These are phyloP conservation scores for Drosophila tripunctata DNA, from an alignment of 2,888 invertebrate genomes.

Conservation along the genomic window DNA sequence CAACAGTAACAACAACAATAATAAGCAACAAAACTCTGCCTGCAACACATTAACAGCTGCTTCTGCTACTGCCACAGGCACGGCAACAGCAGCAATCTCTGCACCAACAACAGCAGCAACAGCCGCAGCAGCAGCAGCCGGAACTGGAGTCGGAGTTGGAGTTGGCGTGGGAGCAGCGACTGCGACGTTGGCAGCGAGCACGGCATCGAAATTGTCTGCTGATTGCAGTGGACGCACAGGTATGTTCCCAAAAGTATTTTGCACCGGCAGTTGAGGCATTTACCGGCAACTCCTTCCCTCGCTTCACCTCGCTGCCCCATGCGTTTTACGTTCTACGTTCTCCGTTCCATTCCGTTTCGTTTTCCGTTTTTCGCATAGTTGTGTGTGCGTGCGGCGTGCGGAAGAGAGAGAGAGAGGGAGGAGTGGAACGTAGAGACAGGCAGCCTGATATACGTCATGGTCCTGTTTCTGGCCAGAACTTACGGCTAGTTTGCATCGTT, in stretches of 20 bases:
- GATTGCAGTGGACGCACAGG: conserved; percentile 88
- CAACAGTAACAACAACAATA: conserved; percentile 45
- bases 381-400: conserved; percentile 64
- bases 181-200: conserved; percentile 51
- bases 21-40: conserved; percentile 63
- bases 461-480: conserved; percentile 24
- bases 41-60: conserved; percentile 74
- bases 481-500: conserved; percentile 56
- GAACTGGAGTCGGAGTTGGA: conserved; percentile 22
- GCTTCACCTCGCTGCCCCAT: neutral
- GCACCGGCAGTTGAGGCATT: conserved; percentile 77
- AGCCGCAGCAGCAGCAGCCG: conserved; percentile 37
- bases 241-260: conserved; percentile 84
- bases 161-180: conserved; percentile 39
- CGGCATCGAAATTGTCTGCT: conserved; percentile 83
- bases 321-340: neutral
- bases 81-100: conserved; percentile 42
- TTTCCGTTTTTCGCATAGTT: conserved; percentile 79
- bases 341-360: conserved; percentile 48
- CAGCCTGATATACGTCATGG: conserved; percentile 27
- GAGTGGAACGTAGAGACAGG: neutral
- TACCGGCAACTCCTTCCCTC: conserved; percentile 50
- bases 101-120: conserved; percentile 51
- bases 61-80: conserved; percentile 54
- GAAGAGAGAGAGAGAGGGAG: conserved; percentile 6